Evolutionary conservation across 2,888 invertebrate species (phyloP).

Genomic region (Dasysyrphus tricinctus): DNA sequence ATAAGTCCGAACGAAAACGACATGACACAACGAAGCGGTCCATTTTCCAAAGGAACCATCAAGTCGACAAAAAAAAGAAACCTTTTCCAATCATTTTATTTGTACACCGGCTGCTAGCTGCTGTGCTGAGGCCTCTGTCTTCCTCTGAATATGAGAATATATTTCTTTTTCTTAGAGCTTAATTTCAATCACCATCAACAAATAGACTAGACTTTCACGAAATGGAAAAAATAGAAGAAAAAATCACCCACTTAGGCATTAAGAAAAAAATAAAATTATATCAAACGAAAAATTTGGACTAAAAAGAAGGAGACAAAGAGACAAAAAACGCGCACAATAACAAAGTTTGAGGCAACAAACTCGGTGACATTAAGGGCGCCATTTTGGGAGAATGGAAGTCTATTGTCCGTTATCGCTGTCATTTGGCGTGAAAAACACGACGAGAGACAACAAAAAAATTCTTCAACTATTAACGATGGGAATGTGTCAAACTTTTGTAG

Average conservation of each 20-base stretch:
- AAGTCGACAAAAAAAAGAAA: conserved; percentile 9
- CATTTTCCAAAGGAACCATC: not conserved
- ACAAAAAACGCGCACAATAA: conserved; percentile 46
- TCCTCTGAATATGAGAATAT: conserved; percentile 23
- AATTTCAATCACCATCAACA: conserved; percentile 72
- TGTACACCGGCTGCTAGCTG: conserved; percentile 15
- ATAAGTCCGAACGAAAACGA: not conserved
- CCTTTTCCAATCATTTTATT: conserved; percentile 35
- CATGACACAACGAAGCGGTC: not conserved
- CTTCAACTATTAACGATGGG: conserved; percentile 29
- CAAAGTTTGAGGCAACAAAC: conserved; percentile 23
- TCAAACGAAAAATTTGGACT: conserved; percentile 23
- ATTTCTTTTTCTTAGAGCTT: conserved; percentile 60
- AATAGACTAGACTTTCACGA: conserved; percentile 48
- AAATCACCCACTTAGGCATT: conserved; percentile 17
- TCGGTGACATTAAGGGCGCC: conserved; percentile 53
- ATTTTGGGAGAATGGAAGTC: conserved; percentile 58
- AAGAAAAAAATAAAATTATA: conserved; percentile 19
- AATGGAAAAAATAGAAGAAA: conserved; percentile 6
- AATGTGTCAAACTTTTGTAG: conserved; percentile 65
- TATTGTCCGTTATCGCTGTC: conserved; percentile 59
- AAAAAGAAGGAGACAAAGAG: not conserved
- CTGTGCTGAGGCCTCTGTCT: not conserved
- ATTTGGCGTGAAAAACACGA: conserved; percentile 32
- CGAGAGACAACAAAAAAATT: conserved; percentile 1